Evolutionary conservation across 2,888 invertebrate species (phyloP), one percentile per base, ranked within the genome.

Genomic region (Esperia sulphurella): DNA sequence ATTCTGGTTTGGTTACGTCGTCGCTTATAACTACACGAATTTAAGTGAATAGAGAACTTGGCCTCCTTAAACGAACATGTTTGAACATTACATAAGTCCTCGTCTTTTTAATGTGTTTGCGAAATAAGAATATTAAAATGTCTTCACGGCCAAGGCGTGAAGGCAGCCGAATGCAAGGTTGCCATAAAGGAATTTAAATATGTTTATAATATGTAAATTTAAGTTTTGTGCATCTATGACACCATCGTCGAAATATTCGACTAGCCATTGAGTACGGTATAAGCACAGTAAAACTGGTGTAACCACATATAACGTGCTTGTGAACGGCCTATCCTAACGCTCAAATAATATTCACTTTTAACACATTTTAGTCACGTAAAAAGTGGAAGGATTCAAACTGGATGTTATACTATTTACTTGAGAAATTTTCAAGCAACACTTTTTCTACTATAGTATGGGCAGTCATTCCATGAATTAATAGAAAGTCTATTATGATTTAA

Each of bases 11-110:
- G n/a, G 41, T 29, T 29, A 3, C 21, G 21, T 21, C 21, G 5
- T 21, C 21, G 21, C 5, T 21, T 21, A 21, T 3, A 12, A 29
- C 28, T 29, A 28, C 9, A 0, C 14, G 38, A 31, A 13, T 8
- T 28, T 10, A 72, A 64, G 63, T 58, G 61, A 67, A 65, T 68
- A 68, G 71, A 75, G 80, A 83, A 83, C 83, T 83, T 84, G 83
- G 81, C 83, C 83, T 71, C 79, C 72, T 83, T 83, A 69, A 54
- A 54, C 60, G 66, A 79, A 78, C 74, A 71, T 68, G 78, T 79
- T 79, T 71, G 61, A 58, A 62, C 71, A 57, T 59, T 49, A 57
- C 44, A 45, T 68, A 65, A 68, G 63, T 55, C 58, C 55, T 62
- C 63, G 66, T 63, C 38, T 12, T 67, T 64, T 69, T 61, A 63